A percentile compares a stretch with the other conserved stretches of the same genome.
Evolutionary conservation across 2,888 invertebrate genomes (phyloP).

Genomic region (Dicyrtomina minuta): DNA sequence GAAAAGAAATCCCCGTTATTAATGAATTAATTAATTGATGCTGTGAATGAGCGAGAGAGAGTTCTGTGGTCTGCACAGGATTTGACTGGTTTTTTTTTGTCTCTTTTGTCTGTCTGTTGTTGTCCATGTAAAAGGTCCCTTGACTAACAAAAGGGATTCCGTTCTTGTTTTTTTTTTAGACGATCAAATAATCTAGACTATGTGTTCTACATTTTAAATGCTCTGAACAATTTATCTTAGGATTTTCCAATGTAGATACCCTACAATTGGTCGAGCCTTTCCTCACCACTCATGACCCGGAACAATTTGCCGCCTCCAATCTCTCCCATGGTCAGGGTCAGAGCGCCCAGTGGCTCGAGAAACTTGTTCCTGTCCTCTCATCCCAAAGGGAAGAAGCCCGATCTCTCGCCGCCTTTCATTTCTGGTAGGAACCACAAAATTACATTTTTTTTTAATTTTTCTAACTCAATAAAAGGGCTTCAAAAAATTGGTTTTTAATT

Average conservation of each 20-base stretch:
- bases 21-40: too few relatives aligned
- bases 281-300: constrained; percentile 89
- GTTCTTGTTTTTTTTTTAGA: not conserved
- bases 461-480: not conserved
- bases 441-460: not conserved
- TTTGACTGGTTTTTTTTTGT: too few relatives aligned
- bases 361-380: constrained; percentile 88
- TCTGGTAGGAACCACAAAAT: constrained; percentile 42
- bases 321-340: constrained; percentile 93
- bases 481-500: too few relatives aligned
- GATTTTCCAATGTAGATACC: constrained; percentile 66
- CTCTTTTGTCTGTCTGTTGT: too few relatives aligned
- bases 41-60: too few relatives aligned
- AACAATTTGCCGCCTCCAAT: constrained; percentile 90
- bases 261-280: constrained; percentile 95
- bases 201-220: constrained; percentile 22
- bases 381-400: constrained; percentile 94
- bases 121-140: too few relatives aligned
- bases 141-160: too few relatives aligned
- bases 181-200: not conserved
- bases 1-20: too few relatives aligned
- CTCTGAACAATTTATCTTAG: constrained; percentile 31
- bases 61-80: too few relatives aligned
- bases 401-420: constrained; percentile 94
- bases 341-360: constrained; percentile 89